Evolutionary conservation across 2,888 invertebrate species (phyloP), one percentile per base, ranked within the genome.

Genomic region (Oscheius myriophilus): DNA sequence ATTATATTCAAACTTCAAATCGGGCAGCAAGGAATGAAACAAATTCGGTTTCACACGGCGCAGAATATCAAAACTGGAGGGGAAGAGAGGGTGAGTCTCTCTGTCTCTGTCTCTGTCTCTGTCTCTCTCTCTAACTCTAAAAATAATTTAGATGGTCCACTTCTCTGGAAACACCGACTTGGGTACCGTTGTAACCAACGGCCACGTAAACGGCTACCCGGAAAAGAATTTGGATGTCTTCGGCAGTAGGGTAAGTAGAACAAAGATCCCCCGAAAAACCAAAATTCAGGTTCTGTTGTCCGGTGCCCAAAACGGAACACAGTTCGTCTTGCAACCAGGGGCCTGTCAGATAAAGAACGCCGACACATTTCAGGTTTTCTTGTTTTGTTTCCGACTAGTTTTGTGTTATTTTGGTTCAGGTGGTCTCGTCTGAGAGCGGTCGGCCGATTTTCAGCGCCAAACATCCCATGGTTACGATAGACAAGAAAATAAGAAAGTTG

Each of bases 401-500:
- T n/a, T 7, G 23, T 46, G n/a, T n/a, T n/a, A n/a, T n/a, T n/a
- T n/a, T n/a, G n/a, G 26, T 73, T 49, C 62, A 82, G 76, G 71
- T 80, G 7, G 58, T 79, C 16, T 75, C 74, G 2, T 66, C 73
- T 0, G 45, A 45, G 9, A 76, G 73, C n/a, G 80, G 79, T 6
- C 73, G 81, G 57, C 80, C 82, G 1, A 64, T 85, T 16, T 85
- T 85, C 70, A 81, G 80, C 41, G 85, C 85, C 16, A 76, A 77
- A n/a, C 80, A 85, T 69, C 85, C 85, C 6, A 76, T 82, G 39
- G 74, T 85, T 21, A 73, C 72, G 18, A 78, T 85, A 43, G 85
- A 86, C 55, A 72, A 76, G 18, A 69, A 73, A 55, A 84, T 86
- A 21, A 84, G 83, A 58, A 74, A 81, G 53, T 67, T 83, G 52